Conservation (phyloP, 2,113 vertebrate genomes). For the Cavia aperea region DNA sequence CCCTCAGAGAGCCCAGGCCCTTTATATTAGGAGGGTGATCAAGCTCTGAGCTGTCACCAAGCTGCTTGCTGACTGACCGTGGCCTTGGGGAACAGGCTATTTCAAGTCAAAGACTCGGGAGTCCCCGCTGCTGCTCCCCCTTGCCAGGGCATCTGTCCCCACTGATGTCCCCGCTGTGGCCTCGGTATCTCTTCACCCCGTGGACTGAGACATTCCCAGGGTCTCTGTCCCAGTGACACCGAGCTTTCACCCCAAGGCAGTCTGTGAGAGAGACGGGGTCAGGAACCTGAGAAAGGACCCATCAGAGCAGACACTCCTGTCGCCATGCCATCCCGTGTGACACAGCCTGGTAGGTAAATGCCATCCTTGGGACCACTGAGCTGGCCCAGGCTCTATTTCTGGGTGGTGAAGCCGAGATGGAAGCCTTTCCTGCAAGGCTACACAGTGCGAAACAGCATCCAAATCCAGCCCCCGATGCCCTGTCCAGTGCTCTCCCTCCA, state of each 20-base stretch:
- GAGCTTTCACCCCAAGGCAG: neutral
- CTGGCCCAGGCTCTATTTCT: neutral
- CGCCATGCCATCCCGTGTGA: neutral
- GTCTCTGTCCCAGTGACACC: neutral
- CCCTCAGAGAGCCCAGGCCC: neutral
- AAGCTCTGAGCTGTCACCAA: neutral
- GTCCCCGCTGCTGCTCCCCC: neutral
- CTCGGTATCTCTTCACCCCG: neutral
- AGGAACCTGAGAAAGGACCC: neutral
- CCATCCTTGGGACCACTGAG: neutral
- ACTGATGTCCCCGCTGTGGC: neutral
- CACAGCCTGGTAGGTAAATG: neutral
- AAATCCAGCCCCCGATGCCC: neutral
- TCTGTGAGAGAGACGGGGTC: neutral
- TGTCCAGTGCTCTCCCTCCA: accelerated
- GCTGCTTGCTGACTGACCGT: neutral
- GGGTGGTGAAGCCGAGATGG: neutral
- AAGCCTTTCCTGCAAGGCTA: neutral
- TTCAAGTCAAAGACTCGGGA: neutral
- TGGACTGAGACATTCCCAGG: neutral
- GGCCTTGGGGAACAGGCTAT: neutral
- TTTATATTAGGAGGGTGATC: neutral
- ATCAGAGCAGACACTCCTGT: neutral
- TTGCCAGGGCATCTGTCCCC: neutral
- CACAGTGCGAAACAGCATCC: neutral